phyloP scores from a whole-genome alignment of 2,888 invertebrate species.

The Lathronympha strigana region DNA sequence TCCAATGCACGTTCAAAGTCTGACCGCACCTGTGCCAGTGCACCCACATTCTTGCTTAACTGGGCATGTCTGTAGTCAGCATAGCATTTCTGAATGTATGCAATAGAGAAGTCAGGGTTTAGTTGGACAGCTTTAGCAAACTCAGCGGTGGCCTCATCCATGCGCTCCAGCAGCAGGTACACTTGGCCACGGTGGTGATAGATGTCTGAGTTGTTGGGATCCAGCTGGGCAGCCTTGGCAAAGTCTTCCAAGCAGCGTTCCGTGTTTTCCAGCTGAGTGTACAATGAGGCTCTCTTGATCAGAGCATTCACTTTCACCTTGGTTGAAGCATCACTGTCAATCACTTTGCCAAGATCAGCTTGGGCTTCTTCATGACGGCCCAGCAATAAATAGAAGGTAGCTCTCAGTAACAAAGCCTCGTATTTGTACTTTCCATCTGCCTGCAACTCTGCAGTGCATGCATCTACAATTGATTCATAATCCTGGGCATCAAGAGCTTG shows the following conservation, averaged over 20 bases:
- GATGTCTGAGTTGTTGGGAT: conserved; percentile 93
- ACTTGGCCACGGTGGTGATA: conserved; percentile 97
- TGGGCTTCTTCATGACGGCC: conserved; percentile 90
- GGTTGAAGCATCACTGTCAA: conserved; percentile 85
- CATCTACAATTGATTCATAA: conserved; percentile 90
- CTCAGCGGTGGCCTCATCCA: conserved; percentile 91
- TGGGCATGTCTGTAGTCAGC: conserved; percentile 91
- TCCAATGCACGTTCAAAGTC: conserved; percentile 90
- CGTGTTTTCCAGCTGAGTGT: conserved; percentile 90
- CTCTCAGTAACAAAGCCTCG: conserved; percentile 91
- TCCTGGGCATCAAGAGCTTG: conserved; percentile 87
- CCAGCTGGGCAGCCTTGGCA: conserved; percentile 88
- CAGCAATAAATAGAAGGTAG: conserved; percentile 91
- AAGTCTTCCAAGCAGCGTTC: conserved; percentile 92
- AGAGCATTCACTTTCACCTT: conserved; percentile 92
- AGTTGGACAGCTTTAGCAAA: conserved; percentile 92
- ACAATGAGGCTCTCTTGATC: conserved; percentile 93
- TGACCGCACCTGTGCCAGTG: conserved; percentile 86
- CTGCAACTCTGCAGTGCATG: conserved; percentile 92
- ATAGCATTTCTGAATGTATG: conserved; percentile 95
- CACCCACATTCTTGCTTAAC: conserved; percentile 83
- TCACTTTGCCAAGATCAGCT: conserved; percentile 88
- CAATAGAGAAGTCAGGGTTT: conserved; percentile 93
- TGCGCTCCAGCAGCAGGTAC: conserved; percentile 90
- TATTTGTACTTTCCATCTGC: conserved; percentile 85